Evolutionary conservation across 2,888 invertebrate species (phyloP).

Genomic region (Tipula vernalis): DNA sequence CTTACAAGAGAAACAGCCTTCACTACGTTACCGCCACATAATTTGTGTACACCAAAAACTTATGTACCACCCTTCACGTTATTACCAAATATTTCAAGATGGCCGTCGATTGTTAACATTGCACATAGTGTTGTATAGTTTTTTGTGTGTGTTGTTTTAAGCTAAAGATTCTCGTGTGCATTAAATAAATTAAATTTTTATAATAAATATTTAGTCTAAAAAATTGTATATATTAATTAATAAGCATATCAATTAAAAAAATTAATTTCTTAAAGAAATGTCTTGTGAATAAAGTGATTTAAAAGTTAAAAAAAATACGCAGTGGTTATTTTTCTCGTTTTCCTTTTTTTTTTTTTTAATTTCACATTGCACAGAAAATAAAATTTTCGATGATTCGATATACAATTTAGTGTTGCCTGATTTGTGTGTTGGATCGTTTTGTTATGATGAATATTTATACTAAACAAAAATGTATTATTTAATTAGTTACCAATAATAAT

Average conservation of each 20-base stretch:
- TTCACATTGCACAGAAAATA: not conserved
- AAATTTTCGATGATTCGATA: not conserved
- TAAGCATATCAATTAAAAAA: not conserved
- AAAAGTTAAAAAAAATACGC: not conserved
- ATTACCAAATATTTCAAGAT: not conserved
- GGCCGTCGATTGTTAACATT: conserved; percentile 4
- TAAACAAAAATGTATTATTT: not conserved
- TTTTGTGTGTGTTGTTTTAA: not conserved
- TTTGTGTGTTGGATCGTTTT: not conserved
- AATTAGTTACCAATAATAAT: not conserved
- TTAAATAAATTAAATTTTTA: not conserved
- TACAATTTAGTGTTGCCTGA: not conserved
- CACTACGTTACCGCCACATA: not conserved
- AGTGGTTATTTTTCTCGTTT: not conserved
- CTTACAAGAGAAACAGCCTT: not conserved
- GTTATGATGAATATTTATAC: not conserved
- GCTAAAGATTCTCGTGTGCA: not conserved
- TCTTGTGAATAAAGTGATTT: not conserved
- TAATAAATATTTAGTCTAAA: not conserved
- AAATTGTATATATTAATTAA: not conserved
- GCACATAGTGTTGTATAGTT: not conserved
- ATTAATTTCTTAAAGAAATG: not conserved
- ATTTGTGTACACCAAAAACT: not conserved
- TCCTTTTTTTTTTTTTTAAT: not conserved
- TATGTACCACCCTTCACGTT: not conserved